Base-by-base conservation (phyloP, 30 jellyfish, hydroid and myxozoan species). In the Hydractinia echinata region DNA sequence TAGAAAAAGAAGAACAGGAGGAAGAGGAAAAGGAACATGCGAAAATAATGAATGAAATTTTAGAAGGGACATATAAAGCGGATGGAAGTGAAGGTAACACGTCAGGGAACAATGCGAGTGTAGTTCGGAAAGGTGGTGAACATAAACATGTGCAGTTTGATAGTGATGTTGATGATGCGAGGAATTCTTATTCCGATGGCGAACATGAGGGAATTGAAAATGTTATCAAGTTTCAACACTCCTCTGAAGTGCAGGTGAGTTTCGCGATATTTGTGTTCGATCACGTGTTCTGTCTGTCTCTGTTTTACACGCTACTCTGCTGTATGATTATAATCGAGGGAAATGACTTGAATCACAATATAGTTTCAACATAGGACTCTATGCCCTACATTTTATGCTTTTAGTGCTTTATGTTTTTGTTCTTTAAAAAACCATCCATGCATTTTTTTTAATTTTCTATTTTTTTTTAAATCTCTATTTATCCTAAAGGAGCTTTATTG, bases 1-100 rank as follows among this genome's bases (percentile, higher is more conserved):
- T 89, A 15, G 97, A 89, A 64, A 54, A 60, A 14, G 95, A 89
- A 58, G 97, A 89, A 79, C 30, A 74, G 53, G 72, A 19, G 39
- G 86, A 14, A 6, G 95, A 78, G 72, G 70, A 80, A 20, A 49
- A 50, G 4, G 86, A 61, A 80, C 87, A 80, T 21, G 5, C 19
- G 15, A 67, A 62, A 9, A 55, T 20, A 6, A 80, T 80, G 71
- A 56, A 80, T 48, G 16, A 64, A 64, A 64, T 64, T 6, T 64
- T 64, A 4, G 51, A 0, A 64, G 74, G 74, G 10, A 64, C 18
- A n/a, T 64, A 64, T 13, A 9, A 64, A 6, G 1, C 19, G 0
- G 18, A 64, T n/a, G 74, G 2, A 13, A 64, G 18, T 64, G 51
- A 64, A 64, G 74, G 19, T 64, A 64, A 64, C 16, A 7, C 10